Conservation (phyloP, 2,797 vertebrate species). For the Mormyrops boulengeri region DNA sequence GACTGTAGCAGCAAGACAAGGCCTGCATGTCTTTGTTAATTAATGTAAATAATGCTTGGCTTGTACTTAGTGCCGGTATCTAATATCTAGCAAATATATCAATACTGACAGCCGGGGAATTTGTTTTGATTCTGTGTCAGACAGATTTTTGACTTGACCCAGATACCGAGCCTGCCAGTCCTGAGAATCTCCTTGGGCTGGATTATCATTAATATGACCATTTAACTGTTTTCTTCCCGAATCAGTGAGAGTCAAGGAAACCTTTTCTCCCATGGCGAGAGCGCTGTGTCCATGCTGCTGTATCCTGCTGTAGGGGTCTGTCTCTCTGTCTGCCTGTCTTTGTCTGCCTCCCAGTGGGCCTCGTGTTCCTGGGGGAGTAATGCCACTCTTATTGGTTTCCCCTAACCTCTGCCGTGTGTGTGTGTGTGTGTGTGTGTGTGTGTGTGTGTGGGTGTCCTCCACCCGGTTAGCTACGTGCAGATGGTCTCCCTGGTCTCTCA, state of each 20-base stretch:
- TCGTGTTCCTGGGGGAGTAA: neutral
- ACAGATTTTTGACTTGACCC: neutral
- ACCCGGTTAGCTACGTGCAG: neutral
- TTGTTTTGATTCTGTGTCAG: neutral
- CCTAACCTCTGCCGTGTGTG: neutral
- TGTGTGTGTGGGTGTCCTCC: neutral
- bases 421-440: neutral
- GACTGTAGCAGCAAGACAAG: neutral
- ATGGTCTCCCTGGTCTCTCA: neutral
- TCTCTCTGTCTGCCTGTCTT: neutral
- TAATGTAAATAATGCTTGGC: neutral
- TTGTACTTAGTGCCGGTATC: neutral
- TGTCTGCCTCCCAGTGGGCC: neutral
- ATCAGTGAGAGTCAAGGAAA: neutral
- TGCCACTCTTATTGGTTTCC: neutral
- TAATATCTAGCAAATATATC: neutral
- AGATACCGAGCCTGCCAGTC: neutral
- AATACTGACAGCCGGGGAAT: neutral
- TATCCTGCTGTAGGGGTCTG: neutral
- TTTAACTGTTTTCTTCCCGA: neutral
- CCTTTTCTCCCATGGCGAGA: neutral
- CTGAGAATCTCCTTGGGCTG: neutral
- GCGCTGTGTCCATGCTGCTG: neutral
- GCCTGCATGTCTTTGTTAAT: neutral
- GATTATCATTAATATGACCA: neutral